Percentiles rank a stretch among this genome's conserved stretches.
phyloP scores from a whole-genome alignment of 2,797 vertebrate genomes.

The Aythya fuligula region DNA sequence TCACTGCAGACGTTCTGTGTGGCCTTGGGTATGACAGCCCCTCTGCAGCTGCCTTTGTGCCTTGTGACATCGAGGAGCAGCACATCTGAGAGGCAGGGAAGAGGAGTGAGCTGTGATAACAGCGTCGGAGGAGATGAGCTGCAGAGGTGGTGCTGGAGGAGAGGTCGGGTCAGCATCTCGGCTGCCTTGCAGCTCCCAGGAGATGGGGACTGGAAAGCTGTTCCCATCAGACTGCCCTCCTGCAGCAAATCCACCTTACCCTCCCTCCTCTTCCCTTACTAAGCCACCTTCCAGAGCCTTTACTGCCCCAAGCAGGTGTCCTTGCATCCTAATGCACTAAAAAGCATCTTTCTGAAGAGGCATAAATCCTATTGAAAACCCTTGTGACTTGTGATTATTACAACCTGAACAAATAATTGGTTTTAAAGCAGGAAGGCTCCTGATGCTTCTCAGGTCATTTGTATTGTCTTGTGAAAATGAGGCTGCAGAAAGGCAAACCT shows the following conservation, averaged over 20 bases:
- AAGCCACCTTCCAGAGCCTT: not conserved
- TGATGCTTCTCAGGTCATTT: not conserved
- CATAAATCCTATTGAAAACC: not conserved
- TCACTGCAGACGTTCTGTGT: not conserved
- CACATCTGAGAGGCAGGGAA: rapidly evolving
- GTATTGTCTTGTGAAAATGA: not conserved
- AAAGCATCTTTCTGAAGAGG: not conserved
- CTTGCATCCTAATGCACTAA: not conserved
- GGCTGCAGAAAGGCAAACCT: not conserved
- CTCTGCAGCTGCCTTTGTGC: not conserved
- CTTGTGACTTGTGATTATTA: not conserved
- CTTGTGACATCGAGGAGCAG: not conserved
- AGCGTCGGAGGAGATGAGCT: not conserved
- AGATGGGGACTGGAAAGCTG: not conserved
- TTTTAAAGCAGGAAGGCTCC: not conserved
- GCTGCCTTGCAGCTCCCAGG: not conserved
- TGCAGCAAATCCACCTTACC: not conserved
- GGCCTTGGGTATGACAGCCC: not conserved
- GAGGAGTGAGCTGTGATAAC: not conserved
- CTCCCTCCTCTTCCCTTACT: not conserved
- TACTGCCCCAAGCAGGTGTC: not conserved
- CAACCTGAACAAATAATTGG: not conserved
- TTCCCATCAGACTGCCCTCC: not conserved
- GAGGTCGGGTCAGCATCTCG: not conserved
- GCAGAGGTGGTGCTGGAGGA: not conserved